Base-by-base conservation (phyloP, 2,888 invertebrate genomes). In the Graphium colonna region DNA sequence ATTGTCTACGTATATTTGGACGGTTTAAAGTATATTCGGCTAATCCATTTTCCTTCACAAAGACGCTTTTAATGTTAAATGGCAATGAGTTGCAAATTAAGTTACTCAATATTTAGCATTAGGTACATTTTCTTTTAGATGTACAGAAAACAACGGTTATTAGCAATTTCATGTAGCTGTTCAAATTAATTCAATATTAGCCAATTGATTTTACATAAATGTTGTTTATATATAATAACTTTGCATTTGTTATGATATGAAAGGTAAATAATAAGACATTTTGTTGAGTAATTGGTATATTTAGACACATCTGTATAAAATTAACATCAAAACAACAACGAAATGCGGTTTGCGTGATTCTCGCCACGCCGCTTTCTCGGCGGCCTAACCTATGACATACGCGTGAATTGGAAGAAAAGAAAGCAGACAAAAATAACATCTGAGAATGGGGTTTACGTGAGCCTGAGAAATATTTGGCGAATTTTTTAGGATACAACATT, bases 231-330 rank as follows among this genome's bases (percentile, higher is more conserved):
- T 28, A 28, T 28, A 39, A 39, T 15, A 26, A 13, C 7, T 1
- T 17, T 7, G 7, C 38, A 38, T 13, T 0, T 13, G 38, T 38
- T 38, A n/a, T 5, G 38, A 13, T n/a, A 12, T 21, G 17, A 52
- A 47, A 46, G 40, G 43, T 8, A 50, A 46, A 42, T 50, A 57
- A 57, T 49, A 47, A 55, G 48, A 56, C 50, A 41, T 33, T 3
- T 5, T 15, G 5, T 39, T 48, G 17, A 42, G 38, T 38, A 21
- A 43, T 53, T 53, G 46, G 38, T 57, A 45, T 59, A 59, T 47
- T 60, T 60, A 55, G 54, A 55, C 51, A 56, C 52, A 52, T 58
- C 41, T 59, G 59, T 64, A 63, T 61, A 64, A 60, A 64, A 60
- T 64, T 62, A 58, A 59, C 58, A 60, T 59, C 52, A 56, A 53